Percentiles rank a stretch among this genome's conserved stretches.
phyloP scores from a whole-genome alignment of 2,888 invertebrate genomes.

The Teleogryllus oceanicus region DNA sequence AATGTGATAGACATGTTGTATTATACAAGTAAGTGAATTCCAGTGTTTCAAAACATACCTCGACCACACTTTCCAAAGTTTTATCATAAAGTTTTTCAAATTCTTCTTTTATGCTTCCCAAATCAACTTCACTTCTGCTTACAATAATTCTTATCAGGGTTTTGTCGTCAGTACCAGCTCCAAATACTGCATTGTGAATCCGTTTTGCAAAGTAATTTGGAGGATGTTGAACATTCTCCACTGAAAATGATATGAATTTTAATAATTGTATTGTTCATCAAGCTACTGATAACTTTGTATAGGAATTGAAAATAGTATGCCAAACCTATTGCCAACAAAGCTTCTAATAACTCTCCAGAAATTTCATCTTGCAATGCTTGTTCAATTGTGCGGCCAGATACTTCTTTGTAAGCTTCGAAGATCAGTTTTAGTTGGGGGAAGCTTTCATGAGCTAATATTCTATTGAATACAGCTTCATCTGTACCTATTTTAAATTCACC shows the following conservation, averaged over 20 bases:
- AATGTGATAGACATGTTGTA: too few relatives aligned
- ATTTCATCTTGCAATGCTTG: constrained; percentile 67
- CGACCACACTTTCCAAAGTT: constrained; percentile 61
- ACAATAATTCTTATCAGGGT: constrained; percentile 69
- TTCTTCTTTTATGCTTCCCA: constrained; percentile 64
- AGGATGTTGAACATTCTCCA: constrained; percentile 65
- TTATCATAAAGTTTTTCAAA: constrained; percentile 68
- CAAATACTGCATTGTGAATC: constrained; percentile 63
- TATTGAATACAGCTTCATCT: constrained; percentile 69
- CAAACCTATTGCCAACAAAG: constrained; percentile 65
- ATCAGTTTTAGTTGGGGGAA: constrained; percentile 66
- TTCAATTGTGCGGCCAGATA: constrained; percentile 69
- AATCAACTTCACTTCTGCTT: constrained; percentile 65
- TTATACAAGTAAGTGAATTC: too few relatives aligned
- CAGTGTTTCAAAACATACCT: constrained; percentile 49
- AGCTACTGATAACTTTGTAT: too few relatives aligned
- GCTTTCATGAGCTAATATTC: constrained; percentile 69
- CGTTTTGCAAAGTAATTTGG: constrained; percentile 67
- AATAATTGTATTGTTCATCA: too few relatives aligned
- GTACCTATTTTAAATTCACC: constrained; percentile 68
- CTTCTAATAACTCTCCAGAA: constrained; percentile 63
- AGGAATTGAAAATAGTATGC: too few relatives aligned
- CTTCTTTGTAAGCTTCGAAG: constrained; percentile 69
- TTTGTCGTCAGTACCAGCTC: constrained; percentile 68
- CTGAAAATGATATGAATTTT: constrained; percentile 48